phyloP scores from a whole-genome alignment of 2,797 vertebrate genomes.

The Enoplosus armatus region DNA sequence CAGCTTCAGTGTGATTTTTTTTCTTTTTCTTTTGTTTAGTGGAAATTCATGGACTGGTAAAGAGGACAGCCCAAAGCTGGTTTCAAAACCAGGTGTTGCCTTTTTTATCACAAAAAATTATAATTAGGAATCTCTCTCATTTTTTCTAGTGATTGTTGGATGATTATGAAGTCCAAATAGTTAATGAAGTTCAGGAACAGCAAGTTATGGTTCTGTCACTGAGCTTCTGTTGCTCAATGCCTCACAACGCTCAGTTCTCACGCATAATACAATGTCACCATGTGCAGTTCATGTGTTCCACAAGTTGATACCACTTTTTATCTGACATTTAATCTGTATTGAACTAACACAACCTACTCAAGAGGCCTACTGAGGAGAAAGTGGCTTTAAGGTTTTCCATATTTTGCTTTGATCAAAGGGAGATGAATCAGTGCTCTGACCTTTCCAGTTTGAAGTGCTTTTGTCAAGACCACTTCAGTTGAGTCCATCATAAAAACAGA shows the following conservation, averaged over 20 bases:
- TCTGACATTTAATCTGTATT: neutral
- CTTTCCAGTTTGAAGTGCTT: constrained; percentile 28
- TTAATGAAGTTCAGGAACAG: neutral
- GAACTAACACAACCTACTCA: neutral
- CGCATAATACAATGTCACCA: neutral
- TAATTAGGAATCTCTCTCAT: constrained; percentile 9
- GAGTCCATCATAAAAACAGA: constrained; percentile 13
- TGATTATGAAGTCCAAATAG: neutral
- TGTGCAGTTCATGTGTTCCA: constrained; percentile 2
- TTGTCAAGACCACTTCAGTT: constrained; percentile 4
- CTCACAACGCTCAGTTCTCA: neutral
- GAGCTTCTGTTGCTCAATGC: neutral
- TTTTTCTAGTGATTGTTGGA: constrained; percentile 5
- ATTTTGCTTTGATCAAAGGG: constrained; percentile 20
- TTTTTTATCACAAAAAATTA: constrained; percentile 13
- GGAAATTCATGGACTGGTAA: neutral
- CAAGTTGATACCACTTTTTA: neutral
- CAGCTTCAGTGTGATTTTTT: constrained; percentile 25
- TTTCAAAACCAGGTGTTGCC: constrained; percentile 21
- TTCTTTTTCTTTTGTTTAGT: rapidly evolving
- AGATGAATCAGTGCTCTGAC: constrained; percentile 30
- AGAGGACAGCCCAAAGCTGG: constrained; percentile 7
- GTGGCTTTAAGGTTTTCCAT: neutral
- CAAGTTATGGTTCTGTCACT: neutral
- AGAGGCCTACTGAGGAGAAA: constrained; percentile 4